These are phyloP conservation scores for Athalia circularis DNA, from an alignment of 2,888 invertebrate genomes.

Conservation along the genomic window DNA sequence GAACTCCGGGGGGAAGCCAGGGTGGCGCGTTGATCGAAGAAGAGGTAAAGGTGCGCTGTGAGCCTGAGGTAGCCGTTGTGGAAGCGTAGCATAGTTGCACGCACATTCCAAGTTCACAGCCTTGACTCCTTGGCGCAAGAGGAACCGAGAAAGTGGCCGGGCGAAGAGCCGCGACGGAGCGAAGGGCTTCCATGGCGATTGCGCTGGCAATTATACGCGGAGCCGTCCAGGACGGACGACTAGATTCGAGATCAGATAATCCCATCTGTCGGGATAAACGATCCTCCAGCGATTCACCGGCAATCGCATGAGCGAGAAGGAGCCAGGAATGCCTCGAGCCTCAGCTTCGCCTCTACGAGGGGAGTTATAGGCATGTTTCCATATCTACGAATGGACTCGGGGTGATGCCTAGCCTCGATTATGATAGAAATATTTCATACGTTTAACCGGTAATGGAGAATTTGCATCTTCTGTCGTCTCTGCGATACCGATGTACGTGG, in stretches of 20 bases:
- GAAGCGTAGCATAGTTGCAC: conserved; percentile 70
- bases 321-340: conserved; percentile 39
- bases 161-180: conserved; percentile 45
- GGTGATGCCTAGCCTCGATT: conserved; percentile 36
- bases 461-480: not conserved
- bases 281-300: conserved; percentile 65
- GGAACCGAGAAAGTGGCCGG: conserved; percentile 48
- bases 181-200: conserved; percentile 56
- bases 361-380: conserved; percentile 7
- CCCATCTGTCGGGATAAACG: conserved; percentile 71
- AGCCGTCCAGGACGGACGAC: conserved; percentile 63
- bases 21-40: conserved; percentile 27
- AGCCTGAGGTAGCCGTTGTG: conserved; percentile 30
- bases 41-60: conserved; percentile 25
- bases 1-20: not conserved
- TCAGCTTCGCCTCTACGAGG: conserved; percentile 12
- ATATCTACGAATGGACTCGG: conserved; percentile 14
- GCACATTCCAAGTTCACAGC: conserved; percentile 71
- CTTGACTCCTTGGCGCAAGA: conserved; percentile 63
- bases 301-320: conserved; percentile 45
- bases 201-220: conserved; percentile 70
- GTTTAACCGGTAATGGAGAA: conserved; percentile 23
- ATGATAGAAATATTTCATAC: conserved; percentile 37
- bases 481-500: not conserved
- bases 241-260: conserved; percentile 72